These are phyloP conservation scores for Tromatobia lineatoria DNA, from an alignment of 2,888 invertebrate species.

Conservation along the genomic window DNA sequence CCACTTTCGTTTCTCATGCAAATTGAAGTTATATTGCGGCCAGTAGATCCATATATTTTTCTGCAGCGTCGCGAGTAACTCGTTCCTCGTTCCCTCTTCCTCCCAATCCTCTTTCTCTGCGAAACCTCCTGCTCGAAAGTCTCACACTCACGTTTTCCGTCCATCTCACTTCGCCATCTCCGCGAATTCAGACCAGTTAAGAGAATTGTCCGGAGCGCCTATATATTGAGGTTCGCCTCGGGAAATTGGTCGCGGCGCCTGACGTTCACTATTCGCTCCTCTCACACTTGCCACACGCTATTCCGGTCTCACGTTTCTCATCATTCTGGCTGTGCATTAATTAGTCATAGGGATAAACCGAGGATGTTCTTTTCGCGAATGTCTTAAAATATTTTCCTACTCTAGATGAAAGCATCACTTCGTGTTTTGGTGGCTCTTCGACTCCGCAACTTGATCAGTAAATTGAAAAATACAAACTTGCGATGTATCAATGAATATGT, in stretches of 20 bases:
- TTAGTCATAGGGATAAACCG: constrained; percentile 31
- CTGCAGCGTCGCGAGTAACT: constrained; percentile 69
- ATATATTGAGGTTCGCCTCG: constrained; percentile 41
- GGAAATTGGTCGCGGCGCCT: constrained; percentile 67
- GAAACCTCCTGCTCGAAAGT: constrained; percentile 49
- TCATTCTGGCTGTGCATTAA: background rate
- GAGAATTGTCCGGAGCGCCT: constrained; percentile 44
- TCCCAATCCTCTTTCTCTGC: constrained; percentile 44
- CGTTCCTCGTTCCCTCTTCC: constrained; percentile 60
- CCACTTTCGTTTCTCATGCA: constrained; percentile 83
- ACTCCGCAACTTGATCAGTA: no score
- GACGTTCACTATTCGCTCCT: constrained; percentile 49
- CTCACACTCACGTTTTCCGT: constrained; percentile 60
- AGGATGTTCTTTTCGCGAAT: constrained; percentile 20
- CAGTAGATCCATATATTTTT: constrained; percentile 63
- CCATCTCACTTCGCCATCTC: constrained; percentile 55
- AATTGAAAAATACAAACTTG: background rate
- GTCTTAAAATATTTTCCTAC: constrained; percentile 14
- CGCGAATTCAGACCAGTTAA: constrained; percentile 64
- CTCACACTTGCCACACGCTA: constrained; percentile 15
- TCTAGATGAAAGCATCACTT: background rate
- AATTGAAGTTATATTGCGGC: constrained; percentile 76
- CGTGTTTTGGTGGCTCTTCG: background rate
- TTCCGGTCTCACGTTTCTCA: constrained; percentile 64
- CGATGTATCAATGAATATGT: background rate